These are phyloP conservation scores for Batillaria attramentaria DNA, from an alignment of 1,140 invertebrate genomes.

Conservation along the genomic window DNA sequence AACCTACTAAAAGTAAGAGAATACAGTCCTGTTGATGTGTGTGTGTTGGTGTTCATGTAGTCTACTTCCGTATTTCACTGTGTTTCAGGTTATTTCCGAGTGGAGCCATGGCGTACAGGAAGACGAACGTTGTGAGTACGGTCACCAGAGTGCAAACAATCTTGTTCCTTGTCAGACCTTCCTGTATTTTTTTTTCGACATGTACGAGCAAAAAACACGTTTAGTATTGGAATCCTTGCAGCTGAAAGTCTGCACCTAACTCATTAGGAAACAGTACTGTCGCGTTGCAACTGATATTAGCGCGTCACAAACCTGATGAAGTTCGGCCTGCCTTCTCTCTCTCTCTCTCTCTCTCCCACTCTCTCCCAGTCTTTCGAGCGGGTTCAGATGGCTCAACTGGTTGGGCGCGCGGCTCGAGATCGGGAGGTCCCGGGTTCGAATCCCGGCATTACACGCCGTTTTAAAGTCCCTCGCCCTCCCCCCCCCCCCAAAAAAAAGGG, in stretches of 20 bases:
- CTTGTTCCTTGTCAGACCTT: neutral
- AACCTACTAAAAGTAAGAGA: no score
- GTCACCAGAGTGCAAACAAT: no score
- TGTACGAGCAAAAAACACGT: neutral
- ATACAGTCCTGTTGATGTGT: neutral
- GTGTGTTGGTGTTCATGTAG: neutral
- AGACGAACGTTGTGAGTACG: slow-evolving; percentile 20
- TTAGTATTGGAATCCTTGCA: neutral
- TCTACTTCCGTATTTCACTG: neutral
- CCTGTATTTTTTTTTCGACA: neutral
- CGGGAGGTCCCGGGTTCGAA: no score
- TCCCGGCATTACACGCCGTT: neutral
- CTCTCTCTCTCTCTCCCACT: slow-evolving; percentile 3
- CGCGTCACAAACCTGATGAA: neutral
- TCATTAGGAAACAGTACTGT: neutral
- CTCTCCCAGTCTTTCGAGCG: neutral
- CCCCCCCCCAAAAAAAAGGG: no score
- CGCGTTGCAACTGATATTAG: neutral
- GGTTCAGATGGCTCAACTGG: no score
- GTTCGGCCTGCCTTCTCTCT: neutral
- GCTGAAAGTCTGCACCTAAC: neutral
- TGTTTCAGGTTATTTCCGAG: neutral
- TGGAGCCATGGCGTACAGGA: slow-evolving; percentile 17
- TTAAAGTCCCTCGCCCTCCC: neutral
- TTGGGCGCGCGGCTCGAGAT: no score